A percentile compares a stretch with the other conserved stretches of the same genome.
Conservation (phyloP, 2,888 invertebrate genomes). For the Ichneumon xanthorius region DNA sequence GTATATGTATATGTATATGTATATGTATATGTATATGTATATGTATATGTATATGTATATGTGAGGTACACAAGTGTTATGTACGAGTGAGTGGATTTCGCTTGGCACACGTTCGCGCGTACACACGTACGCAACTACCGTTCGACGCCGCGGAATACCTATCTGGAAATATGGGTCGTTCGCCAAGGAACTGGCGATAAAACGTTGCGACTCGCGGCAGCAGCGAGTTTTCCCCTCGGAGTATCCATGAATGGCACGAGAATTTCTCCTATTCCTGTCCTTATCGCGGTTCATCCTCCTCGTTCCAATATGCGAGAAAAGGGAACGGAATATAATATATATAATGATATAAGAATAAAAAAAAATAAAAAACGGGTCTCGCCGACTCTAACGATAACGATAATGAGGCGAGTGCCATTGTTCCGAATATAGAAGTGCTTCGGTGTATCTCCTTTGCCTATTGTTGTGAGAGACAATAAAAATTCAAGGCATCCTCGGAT, state of each 20-base stretch:
- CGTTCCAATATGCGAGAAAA: background rate
- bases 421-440: constrained; percentile 44
- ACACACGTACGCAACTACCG: constrained; percentile 52
- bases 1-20: background rate
- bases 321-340: background rate
- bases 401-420: constrained; percentile 45
- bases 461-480: constrained; percentile 26
- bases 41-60: background rate
- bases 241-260: constrained; percentile 41
- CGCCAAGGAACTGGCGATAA: constrained; percentile 50
- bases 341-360: background rate
- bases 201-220: constrained; percentile 34
- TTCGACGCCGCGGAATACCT: constrained; percentile 47
- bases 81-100: background rate
- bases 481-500: constrained; percentile 24
- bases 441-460: background rate
- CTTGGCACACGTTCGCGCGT: background rate
- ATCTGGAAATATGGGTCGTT: constrained; percentile 63
- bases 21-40: background rate
- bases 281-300: background rate
- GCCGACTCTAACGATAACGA: constrained; percentile 48
- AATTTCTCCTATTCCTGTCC: constrained; percentile 29
- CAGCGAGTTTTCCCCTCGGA: constrained; percentile 20
- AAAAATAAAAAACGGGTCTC: background rate
- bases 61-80: too few relatives aligned